phyloP scores from a whole-genome alignment of 2,888 invertebrate genomes.

The Chouioia cunea region DNA sequence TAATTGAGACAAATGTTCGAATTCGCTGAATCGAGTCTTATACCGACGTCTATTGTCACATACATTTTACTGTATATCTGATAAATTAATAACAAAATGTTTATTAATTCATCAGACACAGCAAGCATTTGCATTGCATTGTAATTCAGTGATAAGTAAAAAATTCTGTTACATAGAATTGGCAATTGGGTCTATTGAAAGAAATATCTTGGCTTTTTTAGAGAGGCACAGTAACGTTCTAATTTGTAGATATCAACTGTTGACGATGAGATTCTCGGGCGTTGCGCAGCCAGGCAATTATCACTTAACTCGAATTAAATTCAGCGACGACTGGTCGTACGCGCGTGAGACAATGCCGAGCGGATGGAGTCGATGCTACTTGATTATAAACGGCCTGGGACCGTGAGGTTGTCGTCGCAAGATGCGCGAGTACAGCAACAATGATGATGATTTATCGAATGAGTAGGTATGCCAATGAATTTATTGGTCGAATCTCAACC shows the following conservation, averaged over 20 bases:
- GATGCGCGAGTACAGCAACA: conserved; percentile 22
- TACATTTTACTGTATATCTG: too few relatives aligned
- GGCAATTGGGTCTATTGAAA: too few relatives aligned
- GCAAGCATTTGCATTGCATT: too few relatives aligned
- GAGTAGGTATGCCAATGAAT: conserved; percentile 1
- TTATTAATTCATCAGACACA: too few relatives aligned
- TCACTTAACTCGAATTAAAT: conserved; percentile 48
- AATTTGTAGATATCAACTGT: conserved; percentile 32
- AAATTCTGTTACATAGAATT: too few relatives aligned
- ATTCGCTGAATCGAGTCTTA: conserved; percentile 21
- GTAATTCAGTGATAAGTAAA: too few relatives aligned
- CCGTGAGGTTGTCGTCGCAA: conserved; percentile 25
- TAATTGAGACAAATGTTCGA: conserved; percentile 43
- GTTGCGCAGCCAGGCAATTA: conserved; percentile 38
- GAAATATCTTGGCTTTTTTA: too few relatives aligned
- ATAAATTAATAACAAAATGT: too few relatives aligned
- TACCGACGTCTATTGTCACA: too few relatives aligned
- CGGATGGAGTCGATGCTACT: conserved; percentile 49
- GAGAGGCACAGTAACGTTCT: neutral
- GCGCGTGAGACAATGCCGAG: conserved; percentile 46
- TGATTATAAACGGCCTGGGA: conserved; percentile 40
- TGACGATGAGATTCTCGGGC: conserved; percentile 35
- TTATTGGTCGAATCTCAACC: too few relatives aligned
- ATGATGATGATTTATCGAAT: conserved; percentile 45
- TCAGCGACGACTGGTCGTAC: conserved; percentile 21